Conservation (phyloP, 1,140 invertebrate species). For the Pseudomyrmex dendroicus region DNA sequence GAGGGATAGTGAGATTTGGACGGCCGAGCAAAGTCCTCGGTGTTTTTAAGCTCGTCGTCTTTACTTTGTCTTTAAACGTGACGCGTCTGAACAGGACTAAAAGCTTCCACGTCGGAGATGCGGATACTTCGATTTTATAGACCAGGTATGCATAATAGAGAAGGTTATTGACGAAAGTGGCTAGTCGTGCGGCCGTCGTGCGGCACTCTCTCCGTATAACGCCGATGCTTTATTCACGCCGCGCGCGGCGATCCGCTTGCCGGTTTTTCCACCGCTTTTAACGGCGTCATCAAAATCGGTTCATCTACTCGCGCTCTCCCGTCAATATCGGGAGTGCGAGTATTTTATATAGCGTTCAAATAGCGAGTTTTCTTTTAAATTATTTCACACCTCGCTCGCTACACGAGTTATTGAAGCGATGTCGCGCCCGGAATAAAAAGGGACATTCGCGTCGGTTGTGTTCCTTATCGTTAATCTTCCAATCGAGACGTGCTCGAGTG, state of each 20-base stretch:
- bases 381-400: background rate
- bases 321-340: background rate
- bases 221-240: slow-evolving; percentile 53
- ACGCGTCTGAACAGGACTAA: slow-evolving; percentile 47
- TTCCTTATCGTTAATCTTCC: slow-evolving; percentile 65
- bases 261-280: slow-evolving; percentile 41
- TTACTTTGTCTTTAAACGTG: slow-evolving; percentile 41
- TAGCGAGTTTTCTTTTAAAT: background rate
- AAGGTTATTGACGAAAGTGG: slow-evolving; percentile 55
- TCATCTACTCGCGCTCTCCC: slow-evolving; percentile 20
- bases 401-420: slow-evolving; percentile 32
- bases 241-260: slow-evolving; percentile 10
- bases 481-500: slow-evolving; percentile 70
- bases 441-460: background rate
- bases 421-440: background rate
- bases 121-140: slow-evolving; percentile 63
- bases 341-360: background rate
- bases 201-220: slow-evolving; percentile 23
- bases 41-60: slow-evolving; percentile 50
- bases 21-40: background rate
- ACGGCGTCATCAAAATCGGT: slow-evolving; percentile 41
- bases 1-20: background rate
- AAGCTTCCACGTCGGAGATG: slow-evolving; percentile 48
- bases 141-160: slow-evolving; percentile 57
- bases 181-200: slow-evolving; percentile 19